Conservation (phyloP, 1,140 invertebrate species). For the Drosophila bipectinata region DNA sequence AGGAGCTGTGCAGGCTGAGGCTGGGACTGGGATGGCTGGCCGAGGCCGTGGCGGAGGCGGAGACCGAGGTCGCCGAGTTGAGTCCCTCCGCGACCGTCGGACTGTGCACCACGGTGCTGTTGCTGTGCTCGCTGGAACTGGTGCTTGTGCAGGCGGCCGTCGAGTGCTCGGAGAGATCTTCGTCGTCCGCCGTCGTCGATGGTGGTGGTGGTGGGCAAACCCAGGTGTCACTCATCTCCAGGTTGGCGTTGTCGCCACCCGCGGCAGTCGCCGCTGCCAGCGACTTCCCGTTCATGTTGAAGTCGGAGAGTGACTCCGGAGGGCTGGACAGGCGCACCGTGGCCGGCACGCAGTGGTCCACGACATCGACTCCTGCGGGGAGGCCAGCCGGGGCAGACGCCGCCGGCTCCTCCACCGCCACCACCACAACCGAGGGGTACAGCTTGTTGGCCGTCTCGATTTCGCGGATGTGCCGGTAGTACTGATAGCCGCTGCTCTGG, state of each 20-base stretch:
- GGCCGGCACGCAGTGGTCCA: constrained; percentile 68
- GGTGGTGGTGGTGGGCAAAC: constrained; percentile 16
- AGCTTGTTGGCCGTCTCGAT: constrained; percentile 81
- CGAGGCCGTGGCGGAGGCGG: constrained; percentile 1
- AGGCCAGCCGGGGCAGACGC: not conserved
- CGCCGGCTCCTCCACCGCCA: constrained; percentile 29
- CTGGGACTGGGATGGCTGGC: constrained; percentile 58
- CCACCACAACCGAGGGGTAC: constrained; percentile 67
- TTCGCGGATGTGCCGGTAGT: constrained; percentile 81
- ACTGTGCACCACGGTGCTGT: constrained; percentile 79
- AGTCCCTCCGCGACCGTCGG: constrained; percentile 51
- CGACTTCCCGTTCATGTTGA: constrained; percentile 74
- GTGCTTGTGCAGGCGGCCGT: constrained; percentile 75
- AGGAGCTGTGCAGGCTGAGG: constrained; percentile 36
- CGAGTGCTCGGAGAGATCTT: constrained; percentile 76
- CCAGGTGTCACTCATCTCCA: constrained; percentile 28
- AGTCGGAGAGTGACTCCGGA: constrained; percentile 54
- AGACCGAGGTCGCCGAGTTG: not conserved
- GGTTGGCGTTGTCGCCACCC: constrained; percentile 63
- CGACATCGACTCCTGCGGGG: constrained; percentile 56
- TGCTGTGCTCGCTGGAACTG: constrained; percentile 79
- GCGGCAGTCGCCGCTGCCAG: not conserved
- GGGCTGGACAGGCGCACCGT: constrained; percentile 57
- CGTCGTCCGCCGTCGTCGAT: constrained; percentile 44
- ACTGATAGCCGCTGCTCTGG: constrained; percentile 80